Base-by-base conservation (phyloP, 2,797 vertebrate genomes). In the Macropodus opercularis region DNA sequence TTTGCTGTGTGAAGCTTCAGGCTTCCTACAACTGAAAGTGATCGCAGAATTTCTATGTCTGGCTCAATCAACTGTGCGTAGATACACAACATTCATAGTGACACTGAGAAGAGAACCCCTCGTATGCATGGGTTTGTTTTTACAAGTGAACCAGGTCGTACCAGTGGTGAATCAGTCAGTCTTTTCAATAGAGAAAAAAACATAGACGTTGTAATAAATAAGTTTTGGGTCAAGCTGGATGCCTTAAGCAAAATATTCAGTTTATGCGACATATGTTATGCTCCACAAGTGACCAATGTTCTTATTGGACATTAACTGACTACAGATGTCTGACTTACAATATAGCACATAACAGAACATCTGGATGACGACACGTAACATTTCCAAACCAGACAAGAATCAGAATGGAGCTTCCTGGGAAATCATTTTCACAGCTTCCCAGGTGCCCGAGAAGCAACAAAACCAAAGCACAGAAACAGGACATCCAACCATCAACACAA, bases 401-500 rank as follows among this genome's bases (percentile, higher is more conserved):
- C 11, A 9, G 50, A 46, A 63, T 19, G 18, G 41, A 66, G 52
- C 1, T 1, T 4, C 72, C 62, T 59, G 8, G 38, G 57, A 58
- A 51, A 56, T 56, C n/a, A 24, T 48, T 59, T 39, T 32, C 49
- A 12, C 62, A 44, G 63, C 38, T 34, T 51, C 50, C 56, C 66
- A 64, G 74, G 17, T 32, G 49, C 56, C 67, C 38, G 5, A 18
- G 64, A 23, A 41, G 54, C 57, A 52, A 71, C 26, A n/a, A 57
- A 68, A 57, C 23, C 44, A 46, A 43, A 26, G 31, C 26, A 39
- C 55, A 56, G 9, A 29, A 39, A n/a, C 48, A 8, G 44, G 52
- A 49, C 53, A n/a, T 61, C 41, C 26, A 62, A 63, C 67, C 71
- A 40, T 34, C 18, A 1, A n/a, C 35, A 51, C 18, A 2, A 12